These are phyloP conservation scores for Synergus itoensis DNA, from an alignment of 2,888 invertebrate species.

Conservation along the genomic window DNA sequence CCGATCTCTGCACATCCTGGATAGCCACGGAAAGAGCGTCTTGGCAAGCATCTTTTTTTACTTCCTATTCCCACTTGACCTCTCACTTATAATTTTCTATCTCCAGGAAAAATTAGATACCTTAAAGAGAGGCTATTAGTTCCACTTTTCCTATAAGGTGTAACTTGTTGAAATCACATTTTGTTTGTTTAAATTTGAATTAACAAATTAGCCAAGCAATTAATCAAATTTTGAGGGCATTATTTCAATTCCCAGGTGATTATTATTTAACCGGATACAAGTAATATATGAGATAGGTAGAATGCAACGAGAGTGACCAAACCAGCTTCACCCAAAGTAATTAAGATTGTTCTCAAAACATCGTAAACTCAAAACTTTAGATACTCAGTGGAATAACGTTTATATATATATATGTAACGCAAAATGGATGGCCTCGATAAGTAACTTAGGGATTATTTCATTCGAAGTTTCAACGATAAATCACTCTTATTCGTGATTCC, in stretches of 20 bases:
- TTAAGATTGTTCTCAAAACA: constrained; percentile 38
- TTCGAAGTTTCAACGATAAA: constrained; percentile 36
- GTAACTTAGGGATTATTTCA: constrained; percentile 39
- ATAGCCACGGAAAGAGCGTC: constrained; percentile 82
- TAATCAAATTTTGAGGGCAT: background rate
- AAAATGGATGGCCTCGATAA: constrained; percentile 38
- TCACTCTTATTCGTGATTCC: constrained; percentile 35
- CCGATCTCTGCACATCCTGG: constrained; percentile 83
- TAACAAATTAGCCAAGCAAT: background rate
- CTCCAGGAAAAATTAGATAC: background rate
- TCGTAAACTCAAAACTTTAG: constrained; percentile 15
- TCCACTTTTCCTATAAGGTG: background rate
- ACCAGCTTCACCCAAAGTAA: constrained; percentile 15
- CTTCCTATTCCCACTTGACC: constrained; percentile 18
- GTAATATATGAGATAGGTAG: background rate
- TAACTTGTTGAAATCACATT: too few relatives aligned
- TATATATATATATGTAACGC: constrained; percentile 1
- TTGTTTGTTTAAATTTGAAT: background rate
- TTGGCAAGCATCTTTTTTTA: constrained; percentile 72
- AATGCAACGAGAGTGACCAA: background rate
- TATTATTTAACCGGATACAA: background rate
- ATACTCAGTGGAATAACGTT: constrained; percentile 14
- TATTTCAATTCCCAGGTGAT: background rate
- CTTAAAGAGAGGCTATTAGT: background rate
- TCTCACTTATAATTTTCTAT: constrained; percentile 2